Percentiles rank a stretch among this genome's conserved stretches.
Evolutionary conservation across 1,140 invertebrate genomes (phyloP).

Genomic region (Eupristina koningsbergeri): DNA sequence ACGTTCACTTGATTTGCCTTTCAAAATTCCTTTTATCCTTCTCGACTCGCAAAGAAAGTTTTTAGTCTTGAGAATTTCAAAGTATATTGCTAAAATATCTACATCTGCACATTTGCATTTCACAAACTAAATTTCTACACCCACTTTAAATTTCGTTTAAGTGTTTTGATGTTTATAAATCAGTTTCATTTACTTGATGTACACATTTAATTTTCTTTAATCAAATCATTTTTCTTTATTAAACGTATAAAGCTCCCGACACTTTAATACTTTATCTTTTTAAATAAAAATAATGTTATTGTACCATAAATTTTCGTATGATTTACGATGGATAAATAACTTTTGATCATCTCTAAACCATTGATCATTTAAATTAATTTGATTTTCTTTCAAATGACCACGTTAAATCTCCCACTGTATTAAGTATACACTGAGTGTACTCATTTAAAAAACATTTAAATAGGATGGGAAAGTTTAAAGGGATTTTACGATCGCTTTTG

Average conservation of each 20-base stretch:
- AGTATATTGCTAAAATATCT: neutral
- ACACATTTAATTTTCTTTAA: no score
- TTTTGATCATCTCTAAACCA: neutral
- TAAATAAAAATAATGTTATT: no score
- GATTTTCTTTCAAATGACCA: neutral
- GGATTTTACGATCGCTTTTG: neutral
- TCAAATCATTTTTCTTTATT: no score
- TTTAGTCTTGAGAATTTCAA: neutral
- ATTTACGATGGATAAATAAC: neutral
- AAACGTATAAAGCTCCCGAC: no score
- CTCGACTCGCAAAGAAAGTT: neutral
- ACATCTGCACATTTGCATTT: neutral
- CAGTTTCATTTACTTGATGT: neutral
- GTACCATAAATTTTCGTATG: no score
- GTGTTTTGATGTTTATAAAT: neutral
- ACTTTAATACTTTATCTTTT: no score
- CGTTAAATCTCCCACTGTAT: neutral
- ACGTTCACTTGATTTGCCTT: neutral
- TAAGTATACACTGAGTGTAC: neutral
- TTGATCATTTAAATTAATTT: neutral
- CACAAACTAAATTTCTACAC: neutral
- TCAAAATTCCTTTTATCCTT: neutral
- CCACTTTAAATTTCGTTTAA: neutral
- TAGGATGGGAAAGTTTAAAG: neutral
- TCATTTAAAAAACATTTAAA: no score